These are phyloP conservation scores for Montipora capricornis DNA, from an alignment of 64 coral and sea anemone species.

Conservation along the genomic window DNA sequence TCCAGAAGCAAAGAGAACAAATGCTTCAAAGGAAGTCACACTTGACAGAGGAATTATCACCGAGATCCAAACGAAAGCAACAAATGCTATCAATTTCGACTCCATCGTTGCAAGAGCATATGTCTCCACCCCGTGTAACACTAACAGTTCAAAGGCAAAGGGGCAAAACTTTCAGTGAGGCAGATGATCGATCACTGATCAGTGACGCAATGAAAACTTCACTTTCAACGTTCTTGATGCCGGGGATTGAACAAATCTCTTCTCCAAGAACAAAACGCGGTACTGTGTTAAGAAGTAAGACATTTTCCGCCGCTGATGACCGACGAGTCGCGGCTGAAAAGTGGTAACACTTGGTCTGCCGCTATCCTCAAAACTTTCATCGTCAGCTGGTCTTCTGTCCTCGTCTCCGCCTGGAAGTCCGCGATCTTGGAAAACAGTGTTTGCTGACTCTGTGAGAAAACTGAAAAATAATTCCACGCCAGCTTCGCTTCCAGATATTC, in stretches of 20 bases:
- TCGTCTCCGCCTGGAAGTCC: background rate
- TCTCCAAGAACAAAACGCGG: background rate
- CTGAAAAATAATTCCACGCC: background rate
- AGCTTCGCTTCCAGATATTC: background rate
- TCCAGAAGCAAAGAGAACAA: conserved; percentile 6
- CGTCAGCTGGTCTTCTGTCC: too few relatives aligned
- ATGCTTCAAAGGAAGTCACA: background rate
- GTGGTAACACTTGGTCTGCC: background rate
- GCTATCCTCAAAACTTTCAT: background rate
- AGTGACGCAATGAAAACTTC: background rate
- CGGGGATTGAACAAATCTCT: background rate
- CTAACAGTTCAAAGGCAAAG: background rate
- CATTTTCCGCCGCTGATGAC: background rate
- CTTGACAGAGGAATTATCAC: background rate
- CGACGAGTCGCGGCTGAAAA: background rate
- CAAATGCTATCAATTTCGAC: background rate
- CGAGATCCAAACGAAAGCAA: background rate
- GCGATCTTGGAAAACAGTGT: background rate
- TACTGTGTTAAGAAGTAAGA: background rate
- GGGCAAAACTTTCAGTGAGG: background rate
- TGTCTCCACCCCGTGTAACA: background rate
- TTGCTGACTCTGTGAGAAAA: background rate
- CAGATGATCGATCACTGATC: background rate
- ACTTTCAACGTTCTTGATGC: background rate
- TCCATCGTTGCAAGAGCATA: background rate